Evolutionary conservation across 2,888 invertebrate species (phyloP).

Genomic region (Drosophila parthenogenetica): DNA sequence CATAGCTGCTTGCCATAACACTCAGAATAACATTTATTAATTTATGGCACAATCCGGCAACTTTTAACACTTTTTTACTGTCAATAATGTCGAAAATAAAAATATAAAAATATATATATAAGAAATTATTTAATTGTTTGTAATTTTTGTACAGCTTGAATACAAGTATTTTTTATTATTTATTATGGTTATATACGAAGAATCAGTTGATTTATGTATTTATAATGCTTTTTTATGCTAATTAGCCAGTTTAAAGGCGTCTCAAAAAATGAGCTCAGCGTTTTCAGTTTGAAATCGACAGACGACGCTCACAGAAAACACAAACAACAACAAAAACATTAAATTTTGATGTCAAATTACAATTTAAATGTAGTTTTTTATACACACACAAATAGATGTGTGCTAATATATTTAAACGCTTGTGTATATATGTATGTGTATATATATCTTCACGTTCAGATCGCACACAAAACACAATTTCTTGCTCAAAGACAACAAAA

Average conservation of each 20-base stretch:
- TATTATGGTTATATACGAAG: slow-evolving; percentile 11
- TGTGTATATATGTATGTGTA: neutral
- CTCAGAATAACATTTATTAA: neutral
- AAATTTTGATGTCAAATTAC: slow-evolving; percentile 57
- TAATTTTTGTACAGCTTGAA: slow-evolving; percentile 53
- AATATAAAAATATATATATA: no score
- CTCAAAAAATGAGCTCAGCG: slow-evolving; percentile 77
- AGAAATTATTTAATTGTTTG: slow-evolving; percentile 31
- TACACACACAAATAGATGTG: slow-evolving; percentile 19
- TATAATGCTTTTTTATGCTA: slow-evolving; percentile 73
- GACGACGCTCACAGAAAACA: slow-evolving; percentile 35
- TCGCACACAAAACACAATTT: slow-evolving; percentile 56
- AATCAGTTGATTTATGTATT: slow-evolving; percentile 55
- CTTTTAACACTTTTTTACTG: no score
- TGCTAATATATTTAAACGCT: slow-evolving; percentile 17
- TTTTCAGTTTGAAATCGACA: slow-evolving; percentile 67
- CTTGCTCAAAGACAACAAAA: slow-evolving; percentile 44
- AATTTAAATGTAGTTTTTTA: slow-evolving; percentile 49
- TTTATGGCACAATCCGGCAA: neutral
- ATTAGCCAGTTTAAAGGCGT: slow-evolving; percentile 63
- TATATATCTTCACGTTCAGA: slow-evolving; percentile 60
- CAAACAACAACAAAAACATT: slow-evolving; percentile 24
- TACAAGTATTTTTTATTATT: slow-evolving; percentile 9
- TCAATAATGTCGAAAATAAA: no score
- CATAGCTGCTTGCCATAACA: neutral